These are phyloP conservation scores for Dynastes tityus DNA, from an alignment of 2,888 invertebrate species.

Conservation along the genomic window DNA sequence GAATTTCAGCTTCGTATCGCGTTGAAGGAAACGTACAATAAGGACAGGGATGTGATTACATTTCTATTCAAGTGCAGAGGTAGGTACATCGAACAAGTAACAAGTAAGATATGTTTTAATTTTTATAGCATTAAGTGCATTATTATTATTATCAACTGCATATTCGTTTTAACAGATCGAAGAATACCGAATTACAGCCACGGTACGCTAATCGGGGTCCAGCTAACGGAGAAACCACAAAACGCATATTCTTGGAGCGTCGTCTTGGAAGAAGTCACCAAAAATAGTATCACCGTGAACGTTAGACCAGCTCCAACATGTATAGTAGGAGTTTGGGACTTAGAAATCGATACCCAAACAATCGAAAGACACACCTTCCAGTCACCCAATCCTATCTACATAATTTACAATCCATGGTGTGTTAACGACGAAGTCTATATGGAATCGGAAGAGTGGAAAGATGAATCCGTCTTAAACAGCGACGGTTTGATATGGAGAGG, in stretches of 20 bases:
- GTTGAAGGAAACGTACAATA: constrained; percentile 81
- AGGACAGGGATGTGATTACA: constrained; percentile 80
- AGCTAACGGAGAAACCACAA: constrained; percentile 78
- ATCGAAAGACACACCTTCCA: constrained; percentile 79
- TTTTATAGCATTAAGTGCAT: background rate
- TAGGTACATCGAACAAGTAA: background rate
- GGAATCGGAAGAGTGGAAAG: constrained; percentile 77
- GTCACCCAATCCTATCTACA: constrained; percentile 80
- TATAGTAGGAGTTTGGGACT: constrained; percentile 50
- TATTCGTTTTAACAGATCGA: constrained; percentile 16
- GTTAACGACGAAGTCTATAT: constrained; percentile 81
- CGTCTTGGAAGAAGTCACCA: constrained; percentile 78
- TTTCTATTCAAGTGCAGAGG: constrained; percentile 84
- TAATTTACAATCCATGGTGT: constrained; percentile 87
- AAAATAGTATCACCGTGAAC: constrained; percentile 74
- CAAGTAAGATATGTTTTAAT: too few relatives aligned
- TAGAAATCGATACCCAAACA: constrained; percentile 62
- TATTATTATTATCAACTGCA: background rate
- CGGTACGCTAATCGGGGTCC: constrained; percentile 83
- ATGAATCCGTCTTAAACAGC: constrained; percentile 82
- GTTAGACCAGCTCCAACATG: constrained; percentile 78
- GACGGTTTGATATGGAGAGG: constrained; percentile 85
- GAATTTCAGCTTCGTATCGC: constrained; percentile 80
- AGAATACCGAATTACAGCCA: constrained; percentile 70
- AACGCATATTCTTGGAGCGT: constrained; percentile 82